Base-by-base conservation (phyloP, 2,113 vertebrate genomes). In the Bubalus kerabau region DNA sequence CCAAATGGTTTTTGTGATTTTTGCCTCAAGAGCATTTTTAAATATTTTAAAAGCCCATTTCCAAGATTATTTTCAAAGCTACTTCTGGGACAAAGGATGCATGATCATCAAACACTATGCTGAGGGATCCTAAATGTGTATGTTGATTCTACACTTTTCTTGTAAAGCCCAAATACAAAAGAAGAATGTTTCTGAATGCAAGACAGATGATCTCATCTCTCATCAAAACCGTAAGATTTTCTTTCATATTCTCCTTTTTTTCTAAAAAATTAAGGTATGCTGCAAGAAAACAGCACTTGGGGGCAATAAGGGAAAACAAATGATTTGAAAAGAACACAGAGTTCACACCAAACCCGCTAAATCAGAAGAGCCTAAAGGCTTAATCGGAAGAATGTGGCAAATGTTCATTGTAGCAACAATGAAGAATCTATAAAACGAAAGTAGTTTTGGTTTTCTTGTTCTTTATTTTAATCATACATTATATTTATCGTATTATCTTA, bases 121-220 rank as follows among this genome's bases (percentile, higher is more conserved):
- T 62, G 6, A 91, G 28, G 10, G 12, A 82, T 28, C 30, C 28
- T 80, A 92, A 94, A 87, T 59, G 26, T 87, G 6, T 30, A 52
- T n/a, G 9, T 9, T 86, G 23, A 95, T 57, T 78, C 24, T 71
- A 59, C 4, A 57, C 81, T 97, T 93, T 94, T 89, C 46, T 91
- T 54, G n/a, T 64, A 48, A 96, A 93, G 24, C 24, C 32, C 95
- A 97, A 14, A 96, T 15, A 94, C 10, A 92, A 91, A 94, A 81
- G 7, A 95, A 83, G 36, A 52, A 67, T 64, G 14, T 87, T 95
- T 92, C 62, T 85, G n/a, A 92, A 90, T 94, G 10, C 32, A 92
- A 86, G 26, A 94, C 13, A 86, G n/a, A 50, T 91, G 13, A 64
- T n/a, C 56, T 96, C 54, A 76, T 76, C 71, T 71, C 19, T 74